phyloP scores from a whole-genome alignment of 2,888 invertebrate genomes.

The Cheilosia soror region DNA sequence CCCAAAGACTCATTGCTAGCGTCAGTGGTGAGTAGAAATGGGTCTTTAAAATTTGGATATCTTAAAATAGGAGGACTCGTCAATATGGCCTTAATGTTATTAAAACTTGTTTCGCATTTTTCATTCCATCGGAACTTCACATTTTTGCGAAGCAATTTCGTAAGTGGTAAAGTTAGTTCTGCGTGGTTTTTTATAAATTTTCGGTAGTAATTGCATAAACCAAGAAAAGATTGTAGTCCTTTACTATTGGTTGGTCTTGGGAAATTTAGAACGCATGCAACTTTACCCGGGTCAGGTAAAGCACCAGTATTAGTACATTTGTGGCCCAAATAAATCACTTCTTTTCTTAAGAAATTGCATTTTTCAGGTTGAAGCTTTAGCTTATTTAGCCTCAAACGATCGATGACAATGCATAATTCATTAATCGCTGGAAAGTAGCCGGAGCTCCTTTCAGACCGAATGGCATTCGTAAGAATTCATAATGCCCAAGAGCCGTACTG shows the following conservation, averaged over 20 bases:
- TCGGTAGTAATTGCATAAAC: neutral
- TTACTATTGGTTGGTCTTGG: neutral
- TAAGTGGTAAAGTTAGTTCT: too few relatives aligned
- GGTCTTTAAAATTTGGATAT: neutral
- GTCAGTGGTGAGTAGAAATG: neutral
- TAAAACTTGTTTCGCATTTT: neutral
- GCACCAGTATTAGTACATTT: neutral
- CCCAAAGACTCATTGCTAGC: neutral
- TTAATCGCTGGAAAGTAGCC: neutral
- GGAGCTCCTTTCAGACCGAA: neutral
- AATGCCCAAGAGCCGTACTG: slow-evolving; percentile 78
- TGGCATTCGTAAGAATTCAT: slow-evolving; percentile 78
- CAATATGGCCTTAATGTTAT: neutral
- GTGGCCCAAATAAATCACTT: neutral
- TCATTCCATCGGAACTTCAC: neutral
- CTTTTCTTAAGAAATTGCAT: too few relatives aligned
- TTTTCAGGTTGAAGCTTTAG: too few relatives aligned
- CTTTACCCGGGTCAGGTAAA: neutral
- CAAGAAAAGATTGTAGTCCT: neutral
- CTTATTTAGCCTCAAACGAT: too few relatives aligned
- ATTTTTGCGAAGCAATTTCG: too few relatives aligned
- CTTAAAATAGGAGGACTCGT: neutral
- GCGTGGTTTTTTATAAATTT: neutral
- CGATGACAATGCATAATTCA: slow-evolving; percentile 41
- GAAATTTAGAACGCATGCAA: neutral